These are phyloP conservation scores for Pelecanus crispus DNA, from an alignment of 2,113 vertebrate genomes.

Conservation along the genomic window DNA sequence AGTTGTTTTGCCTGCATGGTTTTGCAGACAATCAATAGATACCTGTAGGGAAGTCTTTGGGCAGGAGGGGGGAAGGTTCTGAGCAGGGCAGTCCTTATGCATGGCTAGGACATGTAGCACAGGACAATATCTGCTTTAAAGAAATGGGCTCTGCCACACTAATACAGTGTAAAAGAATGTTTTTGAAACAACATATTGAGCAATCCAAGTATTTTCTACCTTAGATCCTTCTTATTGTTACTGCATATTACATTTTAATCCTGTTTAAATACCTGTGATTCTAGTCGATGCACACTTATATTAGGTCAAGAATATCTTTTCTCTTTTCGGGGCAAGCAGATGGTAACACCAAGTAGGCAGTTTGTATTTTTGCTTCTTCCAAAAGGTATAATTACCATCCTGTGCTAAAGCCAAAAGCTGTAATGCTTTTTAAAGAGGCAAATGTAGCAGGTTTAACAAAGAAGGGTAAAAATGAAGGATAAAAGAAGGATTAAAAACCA, in stretches of 20 bases:
- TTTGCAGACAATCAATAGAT: not conserved
- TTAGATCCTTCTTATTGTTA: not conserved
- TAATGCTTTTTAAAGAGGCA: not conserved
- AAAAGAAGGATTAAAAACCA: not conserved
- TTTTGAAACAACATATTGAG: not conserved
- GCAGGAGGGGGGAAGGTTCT: not conserved
- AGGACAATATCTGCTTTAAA: not conserved
- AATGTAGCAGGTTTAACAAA: not conserved
- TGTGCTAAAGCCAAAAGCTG: not conserved
- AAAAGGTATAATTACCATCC: not conserved
- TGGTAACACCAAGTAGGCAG: not conserved
- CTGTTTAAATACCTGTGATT: not conserved
- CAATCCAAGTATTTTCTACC: not conserved
- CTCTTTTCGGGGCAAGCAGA: not conserved
- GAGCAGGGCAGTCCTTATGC: not conserved
- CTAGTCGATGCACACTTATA: not conserved
- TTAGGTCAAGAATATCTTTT: not conserved
- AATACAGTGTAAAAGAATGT: not conserved
- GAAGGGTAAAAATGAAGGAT: not conserved
- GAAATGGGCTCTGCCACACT: not conserved
- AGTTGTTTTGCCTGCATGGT: not conserved
- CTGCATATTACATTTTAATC: not conserved
- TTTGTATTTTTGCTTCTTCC: not conserved
- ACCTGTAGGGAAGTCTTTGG: not conserved
- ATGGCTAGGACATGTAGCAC: not conserved